Evolutionary conservation across 2,888 invertebrate genomes (phyloP).

Genomic region (Megalurothrips usitatus): DNA sequence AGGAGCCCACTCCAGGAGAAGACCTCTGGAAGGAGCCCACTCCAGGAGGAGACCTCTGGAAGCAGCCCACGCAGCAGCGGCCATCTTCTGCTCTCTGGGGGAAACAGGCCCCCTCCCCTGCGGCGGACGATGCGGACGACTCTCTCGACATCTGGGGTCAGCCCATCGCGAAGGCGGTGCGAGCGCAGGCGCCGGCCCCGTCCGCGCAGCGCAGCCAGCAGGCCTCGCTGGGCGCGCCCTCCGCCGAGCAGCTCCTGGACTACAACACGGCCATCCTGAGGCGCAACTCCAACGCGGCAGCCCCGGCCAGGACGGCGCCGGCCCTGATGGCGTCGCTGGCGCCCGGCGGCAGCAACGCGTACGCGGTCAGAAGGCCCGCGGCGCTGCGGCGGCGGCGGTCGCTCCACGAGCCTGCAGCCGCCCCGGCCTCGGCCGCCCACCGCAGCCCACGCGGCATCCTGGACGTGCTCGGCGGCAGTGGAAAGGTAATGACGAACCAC

Average conservation of each 20-base stretch:
- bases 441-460: not conserved
- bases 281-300: not conserved
- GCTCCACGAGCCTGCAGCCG: not conserved
- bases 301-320: not conserved
- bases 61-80: not conserved
- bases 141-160: too few species aligned
- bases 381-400: not conserved
- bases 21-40: not conserved
- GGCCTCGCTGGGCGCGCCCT: not conserved
- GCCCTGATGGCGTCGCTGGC: not conserved
- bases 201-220: not conserved
- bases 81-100: too few species aligned
- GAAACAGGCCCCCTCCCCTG: too few species aligned
- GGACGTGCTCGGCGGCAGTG: not conserved
- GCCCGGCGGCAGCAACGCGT: not conserved
- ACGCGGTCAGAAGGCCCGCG: not conserved
- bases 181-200: not conserved
- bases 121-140: too few species aligned
- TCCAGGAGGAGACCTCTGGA: not conserved
- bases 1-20: not conserved
- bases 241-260: not conserved
- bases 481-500: not conserved
- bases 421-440: not conserved
- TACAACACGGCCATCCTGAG: constrained; percentile 11
- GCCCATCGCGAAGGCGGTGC: not conserved